phyloP scores from a whole-genome alignment of 2,888 invertebrate genomes.

The Isoperla grammatica region DNA sequence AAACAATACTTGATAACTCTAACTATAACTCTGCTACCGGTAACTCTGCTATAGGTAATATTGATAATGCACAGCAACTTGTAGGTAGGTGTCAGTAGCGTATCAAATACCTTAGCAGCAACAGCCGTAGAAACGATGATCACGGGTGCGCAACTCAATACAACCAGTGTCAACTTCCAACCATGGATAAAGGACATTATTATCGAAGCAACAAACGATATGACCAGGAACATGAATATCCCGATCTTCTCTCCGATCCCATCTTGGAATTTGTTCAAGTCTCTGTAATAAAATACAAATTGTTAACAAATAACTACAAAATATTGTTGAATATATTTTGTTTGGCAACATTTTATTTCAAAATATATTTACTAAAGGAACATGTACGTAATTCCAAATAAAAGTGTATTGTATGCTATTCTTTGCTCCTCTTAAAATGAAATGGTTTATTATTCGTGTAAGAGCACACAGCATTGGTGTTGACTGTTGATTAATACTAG shows the following conservation, averaged over 20 bases:
- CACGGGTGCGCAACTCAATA: conserved; percentile 43
- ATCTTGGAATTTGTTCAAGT: conserved; percentile 41
- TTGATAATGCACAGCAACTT: too few relatives aligned
- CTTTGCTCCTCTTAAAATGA: too few relatives aligned
- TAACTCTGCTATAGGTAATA: too few relatives aligned
- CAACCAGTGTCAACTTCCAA: conserved; percentile 47
- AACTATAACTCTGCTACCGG: too few relatives aligned
- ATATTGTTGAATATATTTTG: too few relatives aligned
- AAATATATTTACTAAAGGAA: neutral
- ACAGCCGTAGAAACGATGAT: conserved; percentile 41
- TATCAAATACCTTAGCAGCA: conserved; percentile 41
- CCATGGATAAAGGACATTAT: conserved; percentile 44
- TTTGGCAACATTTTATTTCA: neutral
- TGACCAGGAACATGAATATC: conserved; percentile 42
- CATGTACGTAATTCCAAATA: conserved; percentile 2
- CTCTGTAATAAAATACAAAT: conserved; percentile 27
- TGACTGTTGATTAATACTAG: too few relatives aligned
- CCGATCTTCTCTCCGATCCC: conserved; percentile 48
- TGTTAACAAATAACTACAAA: neutral
- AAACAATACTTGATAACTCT: too few relatives aligned
- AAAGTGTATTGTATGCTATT: conserved; percentile 10
- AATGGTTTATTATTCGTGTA: too few relatives aligned
- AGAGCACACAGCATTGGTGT: too few relatives aligned
- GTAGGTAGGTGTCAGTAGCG: too few relatives aligned
- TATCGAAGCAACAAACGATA: conserved; percentile 41